Percentiles rank a stretch among this genome's conserved stretches.
These are phyloP conservation scores for Hafferia zeledoni DNA, from an alignment of 2,797 vertebrate species.

Conservation along the genomic window DNA sequence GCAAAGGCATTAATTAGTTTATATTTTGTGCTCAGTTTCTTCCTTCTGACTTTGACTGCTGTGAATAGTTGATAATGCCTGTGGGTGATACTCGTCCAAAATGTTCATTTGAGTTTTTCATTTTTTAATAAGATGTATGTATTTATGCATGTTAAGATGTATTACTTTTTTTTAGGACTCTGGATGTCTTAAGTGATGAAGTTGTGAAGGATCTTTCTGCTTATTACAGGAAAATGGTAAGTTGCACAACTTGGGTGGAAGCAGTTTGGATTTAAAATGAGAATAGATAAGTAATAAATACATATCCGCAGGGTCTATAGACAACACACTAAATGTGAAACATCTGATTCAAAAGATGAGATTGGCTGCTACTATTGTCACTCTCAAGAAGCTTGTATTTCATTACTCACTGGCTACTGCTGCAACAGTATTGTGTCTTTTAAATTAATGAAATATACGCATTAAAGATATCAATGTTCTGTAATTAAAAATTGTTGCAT, in stretches of 20 bases:
- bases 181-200: conserved; percentile 93
- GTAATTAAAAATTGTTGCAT: neutral
- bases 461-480: neutral
- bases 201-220: conserved; percentile 90
- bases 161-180: conserved; percentile 78
- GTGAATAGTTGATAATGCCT: neutral
- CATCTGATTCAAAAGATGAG: neutral
- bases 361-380: neutral
- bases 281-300: neutral
- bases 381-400: neutral
- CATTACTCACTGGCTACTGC: neutral
- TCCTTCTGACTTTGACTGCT: neutral
- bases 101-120: neutral
- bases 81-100: neutral
- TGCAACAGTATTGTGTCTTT: neutral
- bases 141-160: neutral
- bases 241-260: conserved; percentile 11
- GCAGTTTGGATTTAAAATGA: neutral
- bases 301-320: neutral
- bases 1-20: neutral
- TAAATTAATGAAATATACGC: neutral
- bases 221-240: conserved; percentile 92
- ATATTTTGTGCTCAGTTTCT: neutral
- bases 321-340: neutral
- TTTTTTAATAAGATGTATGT: neutral